A percentile compares a stretch with the other conserved stretches of the same genome.
Conservation (phyloP, 2,888 invertebrate genomes). For the Rhodophaea formosa region DNA sequence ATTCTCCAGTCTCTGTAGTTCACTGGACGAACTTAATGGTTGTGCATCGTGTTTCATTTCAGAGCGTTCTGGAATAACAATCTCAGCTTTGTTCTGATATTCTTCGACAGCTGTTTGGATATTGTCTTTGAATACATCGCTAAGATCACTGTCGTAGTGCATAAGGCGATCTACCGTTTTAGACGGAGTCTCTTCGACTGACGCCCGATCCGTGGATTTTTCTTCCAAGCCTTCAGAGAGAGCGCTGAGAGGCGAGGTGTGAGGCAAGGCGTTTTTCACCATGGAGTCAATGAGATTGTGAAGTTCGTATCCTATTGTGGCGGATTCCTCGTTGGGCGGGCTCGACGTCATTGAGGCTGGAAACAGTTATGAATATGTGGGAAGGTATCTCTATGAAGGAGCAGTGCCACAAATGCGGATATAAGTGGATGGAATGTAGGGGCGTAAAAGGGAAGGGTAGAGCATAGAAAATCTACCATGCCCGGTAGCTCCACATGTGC, state of each 20-base stretch:
- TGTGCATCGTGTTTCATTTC: slow-evolving; percentile 24
- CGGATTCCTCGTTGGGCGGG: slow-evolving; percentile 42
- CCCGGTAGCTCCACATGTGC: too few species aligned
- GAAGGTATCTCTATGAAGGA: too few species aligned
- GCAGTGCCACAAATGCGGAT: too few species aligned
- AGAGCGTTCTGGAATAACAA: slow-evolving; percentile 18
- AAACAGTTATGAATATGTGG: slow-evolving; percentile 19
- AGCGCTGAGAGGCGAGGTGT: slow-evolving; percentile 33
- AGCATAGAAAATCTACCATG: too few species aligned
- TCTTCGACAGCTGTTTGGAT: slow-evolving; percentile 48
- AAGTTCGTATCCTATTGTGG: slow-evolving; percentile 46
- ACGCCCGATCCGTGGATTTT: slow-evolving; percentile 28
- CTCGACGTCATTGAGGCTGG: slow-evolving; percentile 47
- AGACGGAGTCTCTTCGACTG: slow-evolving; percentile 26
- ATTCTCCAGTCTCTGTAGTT: slow-evolving; percentile 48
- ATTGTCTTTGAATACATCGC: slow-evolving; percentile 51
- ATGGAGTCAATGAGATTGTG: slow-evolving; percentile 51
- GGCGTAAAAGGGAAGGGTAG: too few species aligned
- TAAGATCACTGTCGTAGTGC: slow-evolving; percentile 42
- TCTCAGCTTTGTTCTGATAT: slow-evolving; percentile 29
- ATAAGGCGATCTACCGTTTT: slow-evolving; percentile 32
- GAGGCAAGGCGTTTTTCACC: slow-evolving; percentile 33
- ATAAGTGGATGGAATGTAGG: too few species aligned
- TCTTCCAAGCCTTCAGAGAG: slow-evolving; percentile 43
- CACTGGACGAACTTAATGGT: slow-evolving; percentile 35